phyloP scores from a whole-genome alignment of 2,888 invertebrate species.

The Caenorhabditis sp. region DNA sequence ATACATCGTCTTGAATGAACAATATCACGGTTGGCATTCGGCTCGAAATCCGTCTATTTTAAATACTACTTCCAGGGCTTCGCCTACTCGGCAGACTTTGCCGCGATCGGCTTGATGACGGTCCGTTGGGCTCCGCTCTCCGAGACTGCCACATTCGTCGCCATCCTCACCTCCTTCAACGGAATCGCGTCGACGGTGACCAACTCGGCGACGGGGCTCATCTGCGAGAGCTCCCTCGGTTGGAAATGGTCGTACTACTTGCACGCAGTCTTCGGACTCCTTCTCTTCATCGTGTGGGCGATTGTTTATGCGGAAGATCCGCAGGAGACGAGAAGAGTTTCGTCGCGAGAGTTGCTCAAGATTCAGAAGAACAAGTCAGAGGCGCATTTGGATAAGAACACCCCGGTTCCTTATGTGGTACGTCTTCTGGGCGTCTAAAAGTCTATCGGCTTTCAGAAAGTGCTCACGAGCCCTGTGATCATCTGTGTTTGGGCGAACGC shows the following conservation, averaged over 20 bases:
- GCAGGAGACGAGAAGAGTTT: conserved; percentile 52
- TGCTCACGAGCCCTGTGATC: conserved; percentile 60
- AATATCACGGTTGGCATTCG: too few species aligned
- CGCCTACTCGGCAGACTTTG: conserved; percentile 65
- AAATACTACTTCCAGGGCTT: too few species aligned
- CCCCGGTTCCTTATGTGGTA: conserved; percentile 64
- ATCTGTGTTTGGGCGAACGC: conserved; percentile 69
- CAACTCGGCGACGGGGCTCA: conserved; percentile 64
- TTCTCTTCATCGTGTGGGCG: conserved; percentile 62
- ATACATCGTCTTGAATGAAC: too few species aligned
- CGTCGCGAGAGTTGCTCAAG: conserved; percentile 55
- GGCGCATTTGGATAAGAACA: conserved; percentile 60
- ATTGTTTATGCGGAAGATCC: conserved; percentile 66
- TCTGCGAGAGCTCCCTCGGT: conserved; percentile 52
- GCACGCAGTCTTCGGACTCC: conserved; percentile 46
- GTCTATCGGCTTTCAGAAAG: conserved; percentile 50
- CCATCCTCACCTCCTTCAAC: conserved; percentile 71
- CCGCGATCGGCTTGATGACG: conserved; percentile 61
- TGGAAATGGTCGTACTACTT: conserved; percentile 62
- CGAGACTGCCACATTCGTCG: conserved; percentile 70
- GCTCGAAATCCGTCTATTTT: background rate
- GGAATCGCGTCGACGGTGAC: conserved; percentile 69
- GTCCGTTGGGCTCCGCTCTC: conserved; percentile 72
- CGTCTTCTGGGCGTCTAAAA: background rate
- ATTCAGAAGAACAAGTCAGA: conserved; percentile 66